Evolutionary conservation across 2,113 vertebrate species (phyloP).

Genomic region (Pluvianellus socialis): DNA sequence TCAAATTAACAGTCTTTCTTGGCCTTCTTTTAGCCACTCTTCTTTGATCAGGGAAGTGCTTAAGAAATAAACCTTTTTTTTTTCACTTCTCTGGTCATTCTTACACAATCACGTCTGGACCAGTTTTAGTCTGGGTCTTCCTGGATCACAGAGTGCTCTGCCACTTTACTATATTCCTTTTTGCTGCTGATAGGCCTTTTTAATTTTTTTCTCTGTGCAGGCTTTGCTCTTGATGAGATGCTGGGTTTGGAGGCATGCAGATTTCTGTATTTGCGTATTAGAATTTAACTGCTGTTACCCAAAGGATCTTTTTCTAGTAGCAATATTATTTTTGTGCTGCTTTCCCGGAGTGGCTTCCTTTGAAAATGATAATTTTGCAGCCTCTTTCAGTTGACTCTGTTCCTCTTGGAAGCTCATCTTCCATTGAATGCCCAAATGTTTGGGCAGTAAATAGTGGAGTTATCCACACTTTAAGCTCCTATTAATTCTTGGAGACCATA

Average conservation of each 20-base stretch:
- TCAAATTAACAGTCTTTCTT: neutral
- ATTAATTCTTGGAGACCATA: neutral
- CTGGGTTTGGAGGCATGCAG: neutral
- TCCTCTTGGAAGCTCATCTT: neutral
- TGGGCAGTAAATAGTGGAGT: neutral
- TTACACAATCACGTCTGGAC: neutral
- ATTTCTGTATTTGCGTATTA: neutral
- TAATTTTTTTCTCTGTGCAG: neutral
- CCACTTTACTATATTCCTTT: neutral
- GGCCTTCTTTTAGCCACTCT: neutral
- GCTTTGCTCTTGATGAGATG: neutral
- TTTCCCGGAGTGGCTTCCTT: neutral
- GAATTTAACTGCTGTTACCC: neutral
- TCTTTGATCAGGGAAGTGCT: neutral
- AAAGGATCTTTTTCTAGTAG: neutral
- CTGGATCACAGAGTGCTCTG: neutral
- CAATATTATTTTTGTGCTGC: neutral
- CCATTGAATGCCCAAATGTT: neutral
- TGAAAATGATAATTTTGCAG: neutral
- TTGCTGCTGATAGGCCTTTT: neutral
- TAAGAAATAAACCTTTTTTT: neutral
- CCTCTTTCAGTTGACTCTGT: neutral
- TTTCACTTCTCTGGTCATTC: neutral
- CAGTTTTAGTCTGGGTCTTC: neutral
- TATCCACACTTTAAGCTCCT: neutral